Evolutionary conservation across 2,888 invertebrate species (phyloP), one percentile per base, ranked within the genome.

Genomic region (Theretra japonica): DNA sequence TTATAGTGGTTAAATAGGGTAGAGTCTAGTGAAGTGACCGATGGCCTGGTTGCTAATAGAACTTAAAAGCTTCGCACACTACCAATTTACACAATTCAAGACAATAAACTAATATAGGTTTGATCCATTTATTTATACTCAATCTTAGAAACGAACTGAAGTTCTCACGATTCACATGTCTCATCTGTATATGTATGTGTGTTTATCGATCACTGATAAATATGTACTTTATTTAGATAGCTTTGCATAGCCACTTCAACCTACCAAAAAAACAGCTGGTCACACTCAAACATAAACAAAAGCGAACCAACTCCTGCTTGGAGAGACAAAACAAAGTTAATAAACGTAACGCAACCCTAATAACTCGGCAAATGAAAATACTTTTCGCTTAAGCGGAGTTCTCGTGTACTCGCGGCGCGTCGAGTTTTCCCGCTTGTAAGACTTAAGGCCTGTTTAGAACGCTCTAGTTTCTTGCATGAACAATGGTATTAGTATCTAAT

Each of bases 361-460:
- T 65, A 65, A 41, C 21, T 48, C 21, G 17, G 65, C 11, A 33
- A 21, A 62, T 62, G 62, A 41, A 62, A 65, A 65, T 23, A 23
- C 41, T 48, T 48, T 65, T 48, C 41, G 41, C 23, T 65, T 48
- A 48, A 33, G 41, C 41, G 23, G 21, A 65, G 65, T 48, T 65
- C 19, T 19, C 30, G 41, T 48, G 48, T 53, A 53, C 23, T 23
- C 41, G 48, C 11, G 1, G 33, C n/a, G 62, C 65, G 65, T 25
- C 58, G 58, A 41, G 41, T 41, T 4, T 41, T 15, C 0, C 58
- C 58, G 58, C 23, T 53, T 58, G 58, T 25, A 58, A 23, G 58
- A 58, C 58, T 58, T 58, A 58, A 2, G 41, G 11, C 11, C 41
- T 15, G 41, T 41, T 15, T 15, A 41, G 41, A 41, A 3, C 15